Evolutionary conservation across 2,113 vertebrate genomes (phyloP).

Genomic region (Urocolius indicus): DNA sequence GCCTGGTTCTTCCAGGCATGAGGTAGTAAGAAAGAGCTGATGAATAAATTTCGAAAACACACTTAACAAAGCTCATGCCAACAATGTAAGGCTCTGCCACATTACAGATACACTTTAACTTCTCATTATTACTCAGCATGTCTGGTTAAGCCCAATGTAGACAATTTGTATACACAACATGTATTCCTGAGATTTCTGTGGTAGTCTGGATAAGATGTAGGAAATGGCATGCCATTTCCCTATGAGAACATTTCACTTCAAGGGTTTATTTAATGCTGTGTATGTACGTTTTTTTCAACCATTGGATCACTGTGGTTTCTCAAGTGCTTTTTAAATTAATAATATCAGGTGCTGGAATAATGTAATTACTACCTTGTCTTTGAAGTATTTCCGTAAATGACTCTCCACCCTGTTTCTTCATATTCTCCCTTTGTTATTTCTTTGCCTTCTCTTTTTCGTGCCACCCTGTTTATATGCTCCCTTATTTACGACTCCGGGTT

Average conservation of each 20-base stretch:
- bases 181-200: background rate
- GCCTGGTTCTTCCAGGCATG: background rate
- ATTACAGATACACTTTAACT: background rate
- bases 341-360: constrained; percentile 5
- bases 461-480: background rate
- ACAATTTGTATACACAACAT: accelerated
- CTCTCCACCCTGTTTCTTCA: background rate
- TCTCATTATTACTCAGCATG: background rate
- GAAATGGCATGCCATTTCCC: background rate
- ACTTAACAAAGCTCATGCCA: background rate
- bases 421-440: background rate
- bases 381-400: background rate
- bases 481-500: background rate
- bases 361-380: background rate
- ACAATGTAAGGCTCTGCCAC: background rate
- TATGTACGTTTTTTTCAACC: background rate
- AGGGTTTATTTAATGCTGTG: background rate
- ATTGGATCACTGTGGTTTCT: background rate
- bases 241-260: background rate
- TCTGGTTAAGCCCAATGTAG: background rate
- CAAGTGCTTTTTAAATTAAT: constrained; percentile 14
- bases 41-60: background rate
- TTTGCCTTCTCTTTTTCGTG: background rate
- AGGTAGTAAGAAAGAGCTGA: background rate
- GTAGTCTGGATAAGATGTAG: background rate